A percentile compares a stretch with the other conserved stretches of the same genome.
These are phyloP conservation scores for Dolichopus griseipennis DNA, from an alignment of 2,888 invertebrate species.

Conservation along the genomic window DNA sequence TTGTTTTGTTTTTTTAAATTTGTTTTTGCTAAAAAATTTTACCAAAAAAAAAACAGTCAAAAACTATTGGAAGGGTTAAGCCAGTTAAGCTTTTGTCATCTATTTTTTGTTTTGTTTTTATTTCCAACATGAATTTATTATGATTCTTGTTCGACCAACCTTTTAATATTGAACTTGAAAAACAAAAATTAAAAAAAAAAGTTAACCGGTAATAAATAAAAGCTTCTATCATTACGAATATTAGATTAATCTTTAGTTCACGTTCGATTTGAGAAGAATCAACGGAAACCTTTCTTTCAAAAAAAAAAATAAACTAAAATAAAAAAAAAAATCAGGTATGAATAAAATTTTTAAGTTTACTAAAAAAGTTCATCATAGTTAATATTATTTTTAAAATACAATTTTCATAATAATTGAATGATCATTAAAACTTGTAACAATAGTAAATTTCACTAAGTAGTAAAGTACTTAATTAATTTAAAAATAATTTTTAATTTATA, in stretches of 20 bases:
- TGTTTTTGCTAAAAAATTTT: neutral
- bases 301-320: too few species aligned
- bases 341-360: neutral
- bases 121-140: neutral
- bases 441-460: too few species aligned
- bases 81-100: neutral
- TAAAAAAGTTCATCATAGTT: too few species aligned
- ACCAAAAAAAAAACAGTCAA: too few species aligned
- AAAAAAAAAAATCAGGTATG: neutral
- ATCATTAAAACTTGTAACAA: too few species aligned
- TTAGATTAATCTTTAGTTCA: slow-evolving; percentile 13
- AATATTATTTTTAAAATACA: too few species aligned
- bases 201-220: slow-evolving; percentile 9
- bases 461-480: too few species aligned
- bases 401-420: too few species aligned
- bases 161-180: neutral
- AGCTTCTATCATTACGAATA: slow-evolving; percentile 12
- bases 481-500: too few species aligned
- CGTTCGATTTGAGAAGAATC: slow-evolving; percentile 16
- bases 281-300: neutral
- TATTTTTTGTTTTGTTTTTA: neutral
- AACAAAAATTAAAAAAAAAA: neutral
- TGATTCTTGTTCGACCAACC: neutral
- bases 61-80: neutral
- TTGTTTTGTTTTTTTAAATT: too few species aligned